Base-by-base conservation (phyloP, 2,797 vertebrate genomes). In the Emys orbicularis region DNA sequence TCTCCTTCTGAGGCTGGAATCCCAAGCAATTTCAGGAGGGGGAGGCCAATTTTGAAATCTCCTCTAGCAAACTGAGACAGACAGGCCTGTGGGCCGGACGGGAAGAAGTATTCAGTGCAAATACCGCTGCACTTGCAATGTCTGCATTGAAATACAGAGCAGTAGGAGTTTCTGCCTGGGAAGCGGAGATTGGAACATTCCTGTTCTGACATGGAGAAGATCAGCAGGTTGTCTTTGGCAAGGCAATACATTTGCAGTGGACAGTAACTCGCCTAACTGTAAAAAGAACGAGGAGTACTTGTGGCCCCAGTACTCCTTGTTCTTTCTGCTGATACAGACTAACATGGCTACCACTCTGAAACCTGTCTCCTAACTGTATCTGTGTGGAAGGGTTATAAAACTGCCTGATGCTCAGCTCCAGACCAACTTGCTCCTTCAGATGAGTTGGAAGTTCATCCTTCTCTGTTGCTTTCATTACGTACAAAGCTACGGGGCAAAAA, bases 81-180 rank as follows among this genome's bases (percentile, higher is more conserved):
- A 80, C 44, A 79, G 50, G 49, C 80, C 50, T 79, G 86, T 54
- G 76, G 34, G 31, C 7, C 31, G 21, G 77, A 2, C 0, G n/a
- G 80, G 9, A 88, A 74, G 15, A 85, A 25, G 0, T 0, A 25
- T 25, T 61, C 65, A 0, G 2, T 16, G 19, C 1, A 4, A 41
- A 3, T 15, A 37, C 37, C 5, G 31, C 4, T 83, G 83, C 23
- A 13, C 7, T 52, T 37, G n/a, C n/a, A 19, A 4, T 10, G 25
- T 56, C 21, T 2, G 8, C 23, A 31, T 61, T 56, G 3, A n/a
- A 37, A 41, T 13, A n/a, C 44, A 2, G 41, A 59, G n/a, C 16
- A 74, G 41, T 41, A 12, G 37, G n/a, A 41, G 1, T 18, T 27
- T 52, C 34, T 31, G 23, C 37, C 11, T 12, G 68, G 37, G 37